Evolutionary conservation across 2,797 vertebrate species (phyloP), one percentile per base, ranked within the genome.

Genomic region (Heterohyrax brucei): DNA sequence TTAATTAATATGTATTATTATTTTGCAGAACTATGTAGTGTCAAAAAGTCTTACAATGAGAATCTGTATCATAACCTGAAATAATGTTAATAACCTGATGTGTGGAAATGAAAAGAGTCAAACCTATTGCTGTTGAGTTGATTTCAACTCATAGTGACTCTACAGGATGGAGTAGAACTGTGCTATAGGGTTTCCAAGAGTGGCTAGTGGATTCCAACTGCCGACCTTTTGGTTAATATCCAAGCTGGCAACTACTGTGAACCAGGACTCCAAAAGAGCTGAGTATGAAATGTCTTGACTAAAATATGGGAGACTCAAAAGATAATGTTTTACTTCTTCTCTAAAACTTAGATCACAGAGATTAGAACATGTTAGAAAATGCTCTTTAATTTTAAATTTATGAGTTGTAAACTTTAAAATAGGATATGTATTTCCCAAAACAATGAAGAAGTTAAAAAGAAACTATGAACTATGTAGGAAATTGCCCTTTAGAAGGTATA

Each of bases 21-120:
- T 53, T 86, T 86, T 75, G 46, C 46, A 93, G 9, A 87, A 48
- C 18, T n/a, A n/a, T 16, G 0, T 13, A 68, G 46, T 78, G 7
- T 50, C 8, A 88, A 85, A 88, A 86, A 46, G 82, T n/a, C 77
- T 62, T 68, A 46, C 46, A 80, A 33, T 62, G 70, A 91, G 87
- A 94, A 87, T 78, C 22, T 86, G 5, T 7, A 82, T 87, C 14
- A 86, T 87, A 96, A 89, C 30, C 22, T 66, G 48, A 86, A 72
- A 59, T 70, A 62, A 62, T 33, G 70, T 82, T 24, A 18, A 80
- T 56, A 66, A 70, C n/a, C 56, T 95, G 24, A 87, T 5, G 83
- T 7, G 59, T 91, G 46, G 44, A 26, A 89, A 87, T 12, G 5
- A 3, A 3, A 46, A 53, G 50, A 53, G 50, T 53, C 13, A 53